Evolutionary conservation across 2,888 invertebrate genomes (phyloP).

Genomic region (Erebia epiphron): DNA sequence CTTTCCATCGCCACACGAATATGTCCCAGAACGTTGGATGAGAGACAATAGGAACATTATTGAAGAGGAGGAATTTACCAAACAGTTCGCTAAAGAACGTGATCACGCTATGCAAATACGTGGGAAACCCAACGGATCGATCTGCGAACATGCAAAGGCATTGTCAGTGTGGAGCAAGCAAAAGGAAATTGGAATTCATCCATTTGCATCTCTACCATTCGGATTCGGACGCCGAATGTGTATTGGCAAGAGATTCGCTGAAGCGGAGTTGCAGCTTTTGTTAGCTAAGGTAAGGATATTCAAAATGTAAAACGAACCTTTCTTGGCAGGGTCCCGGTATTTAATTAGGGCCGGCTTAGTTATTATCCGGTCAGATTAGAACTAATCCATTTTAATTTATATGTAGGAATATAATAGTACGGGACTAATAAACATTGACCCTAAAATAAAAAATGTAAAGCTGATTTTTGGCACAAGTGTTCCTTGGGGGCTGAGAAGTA

Average conservation of each 20-base stretch:
- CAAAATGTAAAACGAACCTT: background rate
- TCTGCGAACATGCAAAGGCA: slow-evolving; percentile 39
- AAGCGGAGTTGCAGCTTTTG: slow-evolving; percentile 89
- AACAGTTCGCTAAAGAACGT: background rate
- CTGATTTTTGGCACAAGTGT: too few relatives aligned
- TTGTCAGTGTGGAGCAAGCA: slow-evolving; percentile 62
- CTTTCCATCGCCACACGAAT: slow-evolving; percentile 87
- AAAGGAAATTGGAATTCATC: slow-evolving; percentile 86
- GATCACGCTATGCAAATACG: slow-evolving; percentile 14
- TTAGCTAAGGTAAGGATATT: slow-evolving; percentile 85
- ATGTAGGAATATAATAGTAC: background rate
- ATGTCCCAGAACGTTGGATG: slow-evolving; percentile 91
- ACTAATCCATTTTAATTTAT: background rate
- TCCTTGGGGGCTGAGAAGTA: too few relatives aligned
- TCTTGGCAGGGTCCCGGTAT: background rate
- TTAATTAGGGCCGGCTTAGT: background rate
- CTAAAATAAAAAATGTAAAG: too few relatives aligned
- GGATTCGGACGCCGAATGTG: slow-evolving; percentile 91
- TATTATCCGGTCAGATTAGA: too few relatives aligned
- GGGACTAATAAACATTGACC: too few relatives aligned
- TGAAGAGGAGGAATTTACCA: slow-evolving; percentile 2
- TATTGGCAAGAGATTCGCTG: slow-evolving; percentile 91
- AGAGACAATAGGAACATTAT: slow-evolving; percentile 36
- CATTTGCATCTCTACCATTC: slow-evolving; percentile 89
- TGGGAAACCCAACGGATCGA: slow-evolving; percentile 26